phyloP scores from a whole-genome alignment of 2,797 vertebrate species.

The Pangasius krempfi region DNA sequence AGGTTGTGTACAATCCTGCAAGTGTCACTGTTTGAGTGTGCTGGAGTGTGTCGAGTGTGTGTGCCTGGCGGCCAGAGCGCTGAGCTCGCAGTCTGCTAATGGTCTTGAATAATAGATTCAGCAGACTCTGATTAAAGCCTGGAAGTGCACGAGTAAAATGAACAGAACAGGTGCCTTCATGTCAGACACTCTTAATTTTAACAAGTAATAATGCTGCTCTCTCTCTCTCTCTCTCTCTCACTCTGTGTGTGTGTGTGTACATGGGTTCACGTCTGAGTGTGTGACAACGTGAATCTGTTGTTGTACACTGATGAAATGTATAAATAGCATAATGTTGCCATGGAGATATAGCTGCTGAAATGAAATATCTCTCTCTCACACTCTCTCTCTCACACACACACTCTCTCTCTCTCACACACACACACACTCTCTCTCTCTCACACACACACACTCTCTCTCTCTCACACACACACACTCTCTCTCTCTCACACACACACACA shows the following conservation, averaged over 20 bases:
- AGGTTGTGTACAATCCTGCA: neutral
- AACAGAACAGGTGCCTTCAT: constrained; percentile 21
- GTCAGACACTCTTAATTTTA: constrained; percentile 16
- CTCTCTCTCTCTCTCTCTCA: too few relatives aligned
- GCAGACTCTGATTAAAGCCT: constrained; percentile 34
- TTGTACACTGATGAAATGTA: constrained; percentile 3
- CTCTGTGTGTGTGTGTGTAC: neutral
- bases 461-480: neutral
- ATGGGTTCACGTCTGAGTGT: neutral
- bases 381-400: too few relatives aligned
- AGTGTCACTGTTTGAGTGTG: neutral
- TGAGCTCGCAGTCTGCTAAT: constrained; percentile 14
- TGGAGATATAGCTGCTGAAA: constrained; percentile 8
- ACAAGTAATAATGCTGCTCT: neutral
- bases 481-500: neutral
- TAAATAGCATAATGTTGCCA: neutral
- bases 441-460: neutral
- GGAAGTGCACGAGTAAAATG: constrained; percentile 18
- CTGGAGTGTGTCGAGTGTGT: neutral
- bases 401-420: too few relatives aligned
- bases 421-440: too few relatives aligned
- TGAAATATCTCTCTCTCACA: neutral
- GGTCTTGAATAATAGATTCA: constrained; percentile 33
- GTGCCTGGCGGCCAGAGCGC: neutral
- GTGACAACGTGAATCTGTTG: neutral